Base-by-base conservation (phyloP, 2,888 invertebrate species). In the Hesperia comma region DNA sequence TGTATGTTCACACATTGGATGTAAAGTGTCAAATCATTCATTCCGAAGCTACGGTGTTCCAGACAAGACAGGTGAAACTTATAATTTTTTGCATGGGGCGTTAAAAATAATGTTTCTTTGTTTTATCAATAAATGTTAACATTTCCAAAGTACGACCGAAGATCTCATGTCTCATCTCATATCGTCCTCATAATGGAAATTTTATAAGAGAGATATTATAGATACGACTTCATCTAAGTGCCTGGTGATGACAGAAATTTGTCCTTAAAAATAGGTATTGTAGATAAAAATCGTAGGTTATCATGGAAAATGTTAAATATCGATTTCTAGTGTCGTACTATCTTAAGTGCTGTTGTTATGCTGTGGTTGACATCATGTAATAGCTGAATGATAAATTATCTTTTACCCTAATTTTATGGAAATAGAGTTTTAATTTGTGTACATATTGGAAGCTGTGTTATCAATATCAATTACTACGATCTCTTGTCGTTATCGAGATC, bases 261-360 rank as follows among this genome's bases (percentile, higher is more conserved):
- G 37, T 37, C 12, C 10, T 37, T 3, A 12, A 26, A 14, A 51
- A 51, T n/a, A 21, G 12, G 21, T 51, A 51, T 21, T 51, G 19
- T 12, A 21, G 21, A 51, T 51, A 51, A 51, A 51, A 19, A 19
- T 21, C 12, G 21, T 51, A 19, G 12, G 21, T 51, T 21, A 51
- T 51, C 21, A 3, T 10, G 51, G 51, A 21, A 51, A 51, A 21
- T 21, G 5, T 51, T 21, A 21, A 19, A 51, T 21, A 51, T 51
- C 51, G 10, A 21, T 51, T 51, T 37, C 10, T 10, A 37, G 3
- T 12, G 37, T 37, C 37, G 12, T 21, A 21, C 10, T 51, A 51
- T 51, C 51, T 51, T 51, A 10, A 51, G 51, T 51, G 51, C 12
- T 14, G 51, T 51, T 51, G 19, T 51, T 21, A 51, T 51, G 51